Evolutionary conservation across 2,888 invertebrate species (phyloP).

Genomic region (Hanleya hanleyi): DNA sequence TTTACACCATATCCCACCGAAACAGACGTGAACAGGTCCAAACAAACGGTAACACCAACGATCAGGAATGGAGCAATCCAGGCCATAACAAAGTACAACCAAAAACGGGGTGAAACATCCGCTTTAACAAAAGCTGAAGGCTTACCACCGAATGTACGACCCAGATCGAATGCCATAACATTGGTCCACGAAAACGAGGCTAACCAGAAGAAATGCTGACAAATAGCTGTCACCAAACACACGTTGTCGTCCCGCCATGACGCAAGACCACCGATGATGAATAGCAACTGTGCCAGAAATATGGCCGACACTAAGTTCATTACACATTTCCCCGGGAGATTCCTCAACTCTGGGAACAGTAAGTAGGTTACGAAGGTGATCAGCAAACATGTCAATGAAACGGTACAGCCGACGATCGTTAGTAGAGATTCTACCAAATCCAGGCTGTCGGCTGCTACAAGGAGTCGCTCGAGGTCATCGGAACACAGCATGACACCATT

Average conservation of each 20-base stretch:
- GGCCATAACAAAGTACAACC: neutral
- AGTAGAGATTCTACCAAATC: neutral
- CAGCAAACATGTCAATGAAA: neutral
- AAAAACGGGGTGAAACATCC: neutral
- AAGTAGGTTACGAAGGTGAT: neutral
- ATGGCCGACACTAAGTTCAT: neutral
- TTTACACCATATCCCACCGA: neutral
- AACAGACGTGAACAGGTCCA: neutral
- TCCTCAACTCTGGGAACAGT: neutral
- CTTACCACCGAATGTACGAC: neutral
- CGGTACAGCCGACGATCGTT: neutral
- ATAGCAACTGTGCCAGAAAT: neutral
- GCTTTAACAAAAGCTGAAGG: neutral
- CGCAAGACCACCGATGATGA: neutral
- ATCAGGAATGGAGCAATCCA: neutral
- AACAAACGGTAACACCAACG: neutral
- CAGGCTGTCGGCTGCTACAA: neutral
- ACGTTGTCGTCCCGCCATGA: neutral
- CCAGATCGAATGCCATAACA: neutral
- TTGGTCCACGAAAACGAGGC: slow-evolving; percentile 7
- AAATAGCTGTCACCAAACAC: neutral
- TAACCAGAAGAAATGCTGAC: slow-evolving; percentile 9
- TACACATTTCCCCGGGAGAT: neutral
- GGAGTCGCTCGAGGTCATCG: neutral
- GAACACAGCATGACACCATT: neutral